These are phyloP conservation scores for Perodicticus potto DNA, from an alignment of 2,797 vertebrate species.

Conservation along the genomic window DNA sequence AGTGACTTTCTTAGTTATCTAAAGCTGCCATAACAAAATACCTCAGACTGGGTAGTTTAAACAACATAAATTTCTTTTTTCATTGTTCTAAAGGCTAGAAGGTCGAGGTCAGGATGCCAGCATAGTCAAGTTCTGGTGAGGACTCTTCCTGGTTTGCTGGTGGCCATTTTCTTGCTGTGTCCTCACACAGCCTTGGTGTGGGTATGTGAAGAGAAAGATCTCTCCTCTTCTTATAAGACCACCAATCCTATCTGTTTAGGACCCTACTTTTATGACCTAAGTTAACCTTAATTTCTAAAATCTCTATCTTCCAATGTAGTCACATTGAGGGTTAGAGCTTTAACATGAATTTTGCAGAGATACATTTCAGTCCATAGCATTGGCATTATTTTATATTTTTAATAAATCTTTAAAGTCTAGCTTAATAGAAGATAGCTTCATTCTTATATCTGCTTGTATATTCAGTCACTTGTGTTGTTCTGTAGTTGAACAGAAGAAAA, in stretches of 20 bases:
- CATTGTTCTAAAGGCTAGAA: neutral
- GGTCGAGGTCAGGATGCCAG: too few species aligned
- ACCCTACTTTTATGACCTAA: neutral
- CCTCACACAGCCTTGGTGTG: neutral
- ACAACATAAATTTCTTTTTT: slow-evolving; percentile 24
- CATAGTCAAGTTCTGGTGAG: neutral
- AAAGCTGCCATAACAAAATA: neutral
- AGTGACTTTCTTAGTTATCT: neutral
- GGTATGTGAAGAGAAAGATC: neutral
- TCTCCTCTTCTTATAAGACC: neutral
- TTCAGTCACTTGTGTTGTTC: neutral
- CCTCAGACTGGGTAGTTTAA: neutral
- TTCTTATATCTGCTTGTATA: neutral
- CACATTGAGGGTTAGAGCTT: neutral
- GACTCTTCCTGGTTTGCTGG: neutral
- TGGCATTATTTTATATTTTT: neutral
- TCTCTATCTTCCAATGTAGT: neutral
- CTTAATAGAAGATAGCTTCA: neutral
- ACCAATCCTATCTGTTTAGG: neutral
- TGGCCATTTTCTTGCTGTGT: neutral
- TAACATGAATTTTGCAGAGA: neutral
- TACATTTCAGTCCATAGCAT: neutral
- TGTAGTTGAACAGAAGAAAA: slow-evolving; percentile 23
- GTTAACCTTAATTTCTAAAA: neutral
- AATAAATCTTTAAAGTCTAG: neutral